Base-by-base conservation (phyloP, 2,797 vertebrate species). In the Gambelia wislizenii region DNA sequence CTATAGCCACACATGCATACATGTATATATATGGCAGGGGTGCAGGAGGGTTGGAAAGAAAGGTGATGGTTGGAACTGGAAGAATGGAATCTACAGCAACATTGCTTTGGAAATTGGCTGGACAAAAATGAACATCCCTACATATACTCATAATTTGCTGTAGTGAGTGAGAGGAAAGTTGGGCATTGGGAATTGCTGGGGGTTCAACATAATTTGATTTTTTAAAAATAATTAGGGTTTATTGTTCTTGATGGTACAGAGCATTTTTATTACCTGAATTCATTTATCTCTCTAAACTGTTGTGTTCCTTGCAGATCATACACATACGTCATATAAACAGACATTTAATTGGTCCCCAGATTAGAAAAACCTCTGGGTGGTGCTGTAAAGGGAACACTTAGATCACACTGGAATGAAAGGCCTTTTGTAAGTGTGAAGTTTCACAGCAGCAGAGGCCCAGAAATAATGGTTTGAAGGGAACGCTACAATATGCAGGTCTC, bases 341-440 rank as follows among this genome's bases (percentile, higher is more conserved):
- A 64, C 42, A 83, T 94, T 93, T 91, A 93, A 95, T 90, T 94
- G 90, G n/a, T 82, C 78, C 47, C 70, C 83, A 90, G 88, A 94
- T 94, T 91, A 92, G 81, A 94, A 67, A n/a, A 94, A 93, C 78
- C 12, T 42, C 88, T 36, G n/a, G 90, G 30, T 79, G 64, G 0
- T 33, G 36, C 61, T 87, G 30, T 89, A 93, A 94, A 94, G 89
- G 30, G 87, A 95, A 93, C 77, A 90, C 88, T 85, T 86, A 88
- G 52, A 86, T 52, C 84, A 69, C 20, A 89, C 39, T 22, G 61
- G 89, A 90, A 59, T 44, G 88, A 0, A n/a, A 1, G 39, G 61
- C 20, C 33, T 61, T 83, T 86, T 91, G 64, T 79, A 49, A 91
- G 94, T 90, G 70, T 69, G 86, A 88, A 75, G 0, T 85, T 91